Base-by-base conservation (phyloP, 1,140 invertebrate species). In the Philopotamus ludificatus region DNA sequence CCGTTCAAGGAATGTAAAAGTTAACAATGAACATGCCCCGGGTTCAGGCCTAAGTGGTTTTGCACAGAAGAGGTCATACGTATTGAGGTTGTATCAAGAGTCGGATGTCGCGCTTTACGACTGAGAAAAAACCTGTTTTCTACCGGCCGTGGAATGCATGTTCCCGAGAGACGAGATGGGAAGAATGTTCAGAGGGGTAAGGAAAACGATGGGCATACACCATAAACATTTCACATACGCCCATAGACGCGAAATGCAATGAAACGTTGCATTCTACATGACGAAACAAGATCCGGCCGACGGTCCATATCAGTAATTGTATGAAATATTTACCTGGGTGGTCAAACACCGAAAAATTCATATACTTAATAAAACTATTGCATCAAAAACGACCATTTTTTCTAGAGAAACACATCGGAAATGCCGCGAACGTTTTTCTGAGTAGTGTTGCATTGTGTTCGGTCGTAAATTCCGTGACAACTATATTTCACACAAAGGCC, bases 401-500 rank as follows among this genome's bases (percentile, higher is more conserved):
- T 44, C 12, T 2, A 15, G 3, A 12, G 42, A 2, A 3, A 3
- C 20, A 15, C 42, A 2, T 44, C 42, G 42, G 18, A 50, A 21
- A 21, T 10, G 51, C 20, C 26, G 28, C 28, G 12, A 34, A 34
- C 12, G 12, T 34, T 34, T 34, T 34, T 12, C n/a, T n/a, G n/a
- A n/a, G 28, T 34, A 34, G 28, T 7, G 12, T 12, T 34, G 4
- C 28, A 34, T 34, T 34, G 23, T 55, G 15, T 25, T 55, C 28
- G 51, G 22, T 55, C 51, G 20, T 55, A 55, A 55, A 55, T 34
- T 55, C 39, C n/a, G n/a, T 58, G 39, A 58, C 23, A 21, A 23
- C 55, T 58, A 25, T 44, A 58, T 58, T 58, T 45, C 9, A 58
- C 55, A 58, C 55, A 58, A 58, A 58, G 53, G 55, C 28, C 28